Conservation (phyloP, 2,113 vertebrate genomes). For the Syngnathus typhle region DNA sequence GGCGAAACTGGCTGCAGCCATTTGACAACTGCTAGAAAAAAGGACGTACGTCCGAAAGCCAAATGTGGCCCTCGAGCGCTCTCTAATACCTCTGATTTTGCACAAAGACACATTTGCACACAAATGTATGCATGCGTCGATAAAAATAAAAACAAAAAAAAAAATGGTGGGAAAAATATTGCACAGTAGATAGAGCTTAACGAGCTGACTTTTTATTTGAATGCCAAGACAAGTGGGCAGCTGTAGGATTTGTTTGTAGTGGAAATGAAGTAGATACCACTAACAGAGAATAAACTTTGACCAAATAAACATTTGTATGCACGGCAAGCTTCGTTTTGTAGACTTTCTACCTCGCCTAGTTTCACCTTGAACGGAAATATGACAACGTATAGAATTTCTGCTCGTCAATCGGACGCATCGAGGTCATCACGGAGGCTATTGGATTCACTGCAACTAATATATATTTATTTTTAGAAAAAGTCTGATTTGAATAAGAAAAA, state of each 20-base stretch:
- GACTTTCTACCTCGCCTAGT: background rate
- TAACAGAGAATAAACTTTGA: background rate
- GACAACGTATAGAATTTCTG: no score
- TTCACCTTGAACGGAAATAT: no score
- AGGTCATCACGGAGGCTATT: no score
- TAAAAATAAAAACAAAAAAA: no score
- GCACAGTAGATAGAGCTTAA: background rate
- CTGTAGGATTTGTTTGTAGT: background rate
- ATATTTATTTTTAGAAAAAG: no score
- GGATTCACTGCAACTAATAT: no score
- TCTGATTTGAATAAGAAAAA: no score
- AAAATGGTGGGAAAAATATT: background rate
- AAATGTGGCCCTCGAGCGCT: background rate
- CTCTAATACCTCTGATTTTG: constrained; percentile 37
- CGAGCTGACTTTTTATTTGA: background rate
- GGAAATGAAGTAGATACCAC: background rate
- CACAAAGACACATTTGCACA: constrained; percentile 28
- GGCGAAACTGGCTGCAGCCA: no score
- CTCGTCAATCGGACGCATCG: no score
- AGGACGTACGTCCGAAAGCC: no score
- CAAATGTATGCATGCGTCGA: background rate
- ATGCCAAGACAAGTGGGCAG: background rate
- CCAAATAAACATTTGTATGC: background rate
- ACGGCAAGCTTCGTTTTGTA: background rate
- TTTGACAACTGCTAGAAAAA: no score